Base-by-base conservation (phyloP, 2,888 invertebrate genomes). In the Ametastegia equiseti region DNA sequence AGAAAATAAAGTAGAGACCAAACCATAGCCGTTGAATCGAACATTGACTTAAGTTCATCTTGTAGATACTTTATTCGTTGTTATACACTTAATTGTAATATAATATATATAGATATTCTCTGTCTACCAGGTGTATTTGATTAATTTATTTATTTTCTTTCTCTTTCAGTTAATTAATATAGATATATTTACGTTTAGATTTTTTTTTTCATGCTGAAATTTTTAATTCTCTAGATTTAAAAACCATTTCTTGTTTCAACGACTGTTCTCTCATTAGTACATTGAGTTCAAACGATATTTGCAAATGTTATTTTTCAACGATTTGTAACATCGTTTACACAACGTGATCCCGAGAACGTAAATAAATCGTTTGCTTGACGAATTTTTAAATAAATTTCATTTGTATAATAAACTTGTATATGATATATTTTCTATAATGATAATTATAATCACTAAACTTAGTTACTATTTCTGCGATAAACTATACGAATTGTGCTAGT, bases 61-160 rank as follows among this genome's bases (percentile, higher is more conserved):
- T 78, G 78, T 78, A 78, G 78, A 75, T 54, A 80, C 39, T 80
- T 80, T 80, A 80, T 80, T 80, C 80, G 80, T 80, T 80, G 80
- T 80, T 80, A 77, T 54, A 80, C 33, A 71, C 65, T 73, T 73
- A 42, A 45, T 67, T 80, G 23, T 39, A 69, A 80, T 67, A 19
- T 73, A 54, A 54, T 13, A 73, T 23, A 80, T 54, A 39, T n/a
- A n/a, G n/a, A n/a, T n/a, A n/a, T n/a, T n/a, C n/a, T n/a, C 19
- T 57, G 71, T 80, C 63, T 69, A 80, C 42, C 19, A 50, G 9
- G 15, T 71, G 47, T 60, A 27, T 23, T 60, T 60, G 27, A 60
- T 60, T 60, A 30, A 60, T 60, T 15, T 60, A 27, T 11, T 60
- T 11, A 5, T 15, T 69, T 73, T 73, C 33, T 45, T 45, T 67